Conservation (phyloP, 2,113 vertebrate genomes). For the Chloroceryle aenea region DNA sequence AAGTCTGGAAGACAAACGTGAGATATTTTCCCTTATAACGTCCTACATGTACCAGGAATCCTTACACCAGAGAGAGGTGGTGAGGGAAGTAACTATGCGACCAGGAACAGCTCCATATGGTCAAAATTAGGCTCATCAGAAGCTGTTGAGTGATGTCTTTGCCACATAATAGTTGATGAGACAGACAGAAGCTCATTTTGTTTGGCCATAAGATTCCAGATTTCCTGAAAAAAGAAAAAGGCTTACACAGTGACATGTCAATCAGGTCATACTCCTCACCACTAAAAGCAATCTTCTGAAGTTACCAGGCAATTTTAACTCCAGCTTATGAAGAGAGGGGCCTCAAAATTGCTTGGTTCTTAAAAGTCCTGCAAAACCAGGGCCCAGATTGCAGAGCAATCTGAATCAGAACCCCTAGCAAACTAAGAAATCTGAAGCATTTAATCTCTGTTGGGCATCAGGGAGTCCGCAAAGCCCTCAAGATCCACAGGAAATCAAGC, state of each 20-base stretch:
- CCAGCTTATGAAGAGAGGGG: neutral
- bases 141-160: neutral
- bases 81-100: neutral
- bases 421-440: neutral
- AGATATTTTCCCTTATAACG: neutral
- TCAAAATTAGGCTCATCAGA: neutral
- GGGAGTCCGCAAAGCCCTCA: neutral
- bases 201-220: neutral
- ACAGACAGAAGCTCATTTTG: neutral
- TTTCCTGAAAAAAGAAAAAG: neutral
- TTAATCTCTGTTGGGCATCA: neutral
- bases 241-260: neutral
- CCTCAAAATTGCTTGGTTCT: neutral
- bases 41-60: neutral
- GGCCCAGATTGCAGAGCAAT: neutral
- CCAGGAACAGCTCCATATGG: neutral
- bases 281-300: neutral
- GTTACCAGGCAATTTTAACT: neutral
- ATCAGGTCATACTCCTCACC: neutral
- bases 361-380: neutral
- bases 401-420: neutral
- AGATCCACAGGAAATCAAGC: neutral
- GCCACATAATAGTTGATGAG: neutral
- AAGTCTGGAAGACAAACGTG: neutral
- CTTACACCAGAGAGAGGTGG: neutral